phyloP scores from a whole-genome alignment of 2,113 vertebrate species.

The Galemys pyrenaicus region DNA sequence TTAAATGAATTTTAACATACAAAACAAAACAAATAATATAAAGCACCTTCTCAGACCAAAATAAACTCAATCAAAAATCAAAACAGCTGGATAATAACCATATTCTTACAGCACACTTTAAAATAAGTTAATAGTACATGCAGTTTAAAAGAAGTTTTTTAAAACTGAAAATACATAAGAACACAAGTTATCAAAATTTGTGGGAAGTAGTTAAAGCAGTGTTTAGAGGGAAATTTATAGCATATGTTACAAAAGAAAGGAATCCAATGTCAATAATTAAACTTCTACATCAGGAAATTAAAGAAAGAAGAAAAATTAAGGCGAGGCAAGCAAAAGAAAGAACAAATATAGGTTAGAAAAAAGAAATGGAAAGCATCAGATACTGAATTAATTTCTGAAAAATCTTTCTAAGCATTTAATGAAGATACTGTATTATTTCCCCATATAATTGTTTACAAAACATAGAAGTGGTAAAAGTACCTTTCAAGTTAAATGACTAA shows the following conservation, averaged over 20 bases:
- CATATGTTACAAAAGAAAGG: neutral
- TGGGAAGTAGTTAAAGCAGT: neutral
- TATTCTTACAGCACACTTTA: neutral
- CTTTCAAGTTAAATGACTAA: neutral
- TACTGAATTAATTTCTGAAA: neutral
- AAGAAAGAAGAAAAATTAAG: neutral
- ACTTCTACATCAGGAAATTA: neutral
- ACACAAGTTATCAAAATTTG: neutral
- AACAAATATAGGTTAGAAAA: neutral
- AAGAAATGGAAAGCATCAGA: neutral
- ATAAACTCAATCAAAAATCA: neutral
- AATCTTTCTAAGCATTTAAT: neutral
- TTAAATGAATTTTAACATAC: neutral
- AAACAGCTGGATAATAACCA: neutral
- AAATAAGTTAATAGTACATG: neutral
- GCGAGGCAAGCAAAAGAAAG: neutral
- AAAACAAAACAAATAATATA: neutral
- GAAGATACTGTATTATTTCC: neutral
- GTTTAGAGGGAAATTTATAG: neutral
- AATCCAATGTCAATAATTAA: neutral
- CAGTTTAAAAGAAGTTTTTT: neutral
- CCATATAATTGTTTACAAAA: neutral
- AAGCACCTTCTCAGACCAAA: neutral
- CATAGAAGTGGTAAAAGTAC: neutral
- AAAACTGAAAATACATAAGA: neutral